phyloP scores from a whole-genome alignment of 2,797 vertebrate genomes.

The Gymnoscopelus microlampas region DNA sequence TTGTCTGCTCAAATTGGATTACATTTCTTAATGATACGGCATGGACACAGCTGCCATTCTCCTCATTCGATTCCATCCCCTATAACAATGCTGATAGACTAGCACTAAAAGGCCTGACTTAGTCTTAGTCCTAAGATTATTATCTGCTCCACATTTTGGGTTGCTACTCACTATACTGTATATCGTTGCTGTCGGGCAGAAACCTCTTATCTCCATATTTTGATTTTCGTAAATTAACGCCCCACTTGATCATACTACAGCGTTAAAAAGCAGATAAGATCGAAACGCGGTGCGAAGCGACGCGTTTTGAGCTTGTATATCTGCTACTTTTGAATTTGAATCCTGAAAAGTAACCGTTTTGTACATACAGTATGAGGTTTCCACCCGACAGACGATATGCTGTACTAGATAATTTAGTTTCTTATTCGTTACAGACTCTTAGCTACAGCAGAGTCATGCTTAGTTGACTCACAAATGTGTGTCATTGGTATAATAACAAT shows the following conservation, averaged over 20 bases:
- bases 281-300: no score
- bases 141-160: constrained; percentile 56
- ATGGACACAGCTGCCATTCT: constrained; percentile 78
- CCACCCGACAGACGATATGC: neutral
- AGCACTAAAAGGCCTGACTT: constrained; percentile 70
- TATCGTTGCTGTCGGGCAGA: no score
- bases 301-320: no score
- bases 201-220: no score
- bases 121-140: constrained; percentile 63
- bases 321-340: no score
- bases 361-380: no score
- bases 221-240: no score
- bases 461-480: constrained; percentile 30
- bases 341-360: no score
- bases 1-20: constrained; percentile 79
- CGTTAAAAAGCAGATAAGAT: no score
- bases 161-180: neutral
- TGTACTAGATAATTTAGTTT: constrained; percentile 53
- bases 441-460: constrained; percentile 28
- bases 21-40: constrained; percentile 75
- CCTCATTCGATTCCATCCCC: constrained; percentile 76
- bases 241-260: no score
- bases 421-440: constrained; percentile 51
- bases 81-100: constrained; percentile 75
- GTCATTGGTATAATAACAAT: neutral